Conservation (phyloP, 2,113 vertebrate species). For the Aramus guarauna region DNA sequence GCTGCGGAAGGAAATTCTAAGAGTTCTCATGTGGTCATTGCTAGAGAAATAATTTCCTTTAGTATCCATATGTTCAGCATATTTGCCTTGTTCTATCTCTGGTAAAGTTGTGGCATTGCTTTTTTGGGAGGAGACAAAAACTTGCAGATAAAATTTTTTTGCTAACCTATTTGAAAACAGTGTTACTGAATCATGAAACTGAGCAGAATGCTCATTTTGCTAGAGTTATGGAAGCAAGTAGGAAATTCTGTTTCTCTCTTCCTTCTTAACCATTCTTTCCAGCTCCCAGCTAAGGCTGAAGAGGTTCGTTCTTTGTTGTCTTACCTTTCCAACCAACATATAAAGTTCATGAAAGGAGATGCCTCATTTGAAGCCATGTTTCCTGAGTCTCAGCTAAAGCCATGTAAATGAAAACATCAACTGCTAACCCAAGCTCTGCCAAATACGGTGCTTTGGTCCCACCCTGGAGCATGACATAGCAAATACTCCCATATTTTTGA, state of each 20-base stretch:
- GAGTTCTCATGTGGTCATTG: slow-evolving; percentile 4
- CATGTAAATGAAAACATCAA: background rate
- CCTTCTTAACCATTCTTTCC: background rate
- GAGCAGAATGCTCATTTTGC: background rate
- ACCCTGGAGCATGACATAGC: background rate
- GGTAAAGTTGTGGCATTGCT: background rate
- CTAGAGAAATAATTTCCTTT: slow-evolving; percentile 24
- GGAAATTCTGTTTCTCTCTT: background rate
- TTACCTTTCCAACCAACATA: background rate
- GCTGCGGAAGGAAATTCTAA: background rate
- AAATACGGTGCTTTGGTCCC: background rate
- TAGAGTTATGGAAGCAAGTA: background rate
- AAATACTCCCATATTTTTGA: background rate
- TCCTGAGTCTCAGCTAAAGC: background rate
- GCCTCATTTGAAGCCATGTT: background rate
- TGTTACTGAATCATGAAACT: background rate
- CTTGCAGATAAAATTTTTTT: background rate
- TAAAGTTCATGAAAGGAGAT: background rate
- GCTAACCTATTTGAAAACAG: background rate
- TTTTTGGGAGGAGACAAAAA: background rate
- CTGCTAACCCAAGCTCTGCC: background rate
- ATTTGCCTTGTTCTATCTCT: slow-evolving; percentile 27
- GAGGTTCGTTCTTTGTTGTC: background rate
- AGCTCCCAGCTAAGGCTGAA: background rate
- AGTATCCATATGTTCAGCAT: background rate